Evolutionary conservation across 2,888 invertebrate genomes (phyloP), one percentile per base, ranked within the genome.

Genomic region (Ceramica pisi): DNA sequence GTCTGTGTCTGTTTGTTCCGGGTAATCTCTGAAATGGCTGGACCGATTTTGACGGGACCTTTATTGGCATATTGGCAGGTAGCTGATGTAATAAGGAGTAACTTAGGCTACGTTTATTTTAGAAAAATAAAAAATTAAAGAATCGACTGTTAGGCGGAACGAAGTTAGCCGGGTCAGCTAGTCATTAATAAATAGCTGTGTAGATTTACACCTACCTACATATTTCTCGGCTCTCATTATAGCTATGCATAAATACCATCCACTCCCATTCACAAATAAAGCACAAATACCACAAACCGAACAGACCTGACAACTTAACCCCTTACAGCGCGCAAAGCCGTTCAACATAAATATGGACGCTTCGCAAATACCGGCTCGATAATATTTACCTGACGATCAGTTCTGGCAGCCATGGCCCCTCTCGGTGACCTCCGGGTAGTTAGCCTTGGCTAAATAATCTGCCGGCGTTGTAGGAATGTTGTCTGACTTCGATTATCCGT

Each of bases 341-440:
- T 73, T n/a, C n/a, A 26, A 61, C 57, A 51, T 78, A 74, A 78
- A 78, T 67, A 67, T 77, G 62, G 44, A 16, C 46, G 41, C 5
- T 57, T 12, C n/a, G 35, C n/a, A 56, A 56, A 56, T 56, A 53
- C 26, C 26, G 41, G 41, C 14, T 41, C 41, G 38, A 63, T 53
- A 55, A 71, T 68, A 67, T 70, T 87, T 90, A 95, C 96, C 96
- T 94, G 78, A 97, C 96, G 62, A 97, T 96, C 53, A 97, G 96
- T 83, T 97, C 97, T 0, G 97, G 97, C 1, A 97, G 35, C 97
- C 97, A 59, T 97, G 97, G 70, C 98, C 97, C 72, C 98, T 96
- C 89, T 98, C 98, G 70, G 97, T 97, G 65, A 97, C 97, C 87
- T 97, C 97, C 56, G 97, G 96, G 89, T 97, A 97, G 89, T 97